phyloP scores from a whole-genome alignment of 2,113 vertebrate species.

The Odobenus rosmarus region DNA sequence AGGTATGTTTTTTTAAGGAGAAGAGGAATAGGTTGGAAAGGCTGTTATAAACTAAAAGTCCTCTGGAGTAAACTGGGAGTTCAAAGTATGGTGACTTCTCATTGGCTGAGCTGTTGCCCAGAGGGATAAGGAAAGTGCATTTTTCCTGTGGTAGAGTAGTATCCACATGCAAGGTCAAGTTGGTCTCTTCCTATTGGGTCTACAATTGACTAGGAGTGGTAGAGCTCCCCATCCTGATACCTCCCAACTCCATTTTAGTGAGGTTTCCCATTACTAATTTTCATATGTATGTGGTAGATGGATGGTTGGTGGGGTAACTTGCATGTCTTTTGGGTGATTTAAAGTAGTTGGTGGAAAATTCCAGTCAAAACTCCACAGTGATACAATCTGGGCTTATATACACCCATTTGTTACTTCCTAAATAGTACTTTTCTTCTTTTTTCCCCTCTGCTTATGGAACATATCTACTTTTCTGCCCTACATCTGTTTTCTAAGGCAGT shows the following conservation, averaged over 20 bases:
- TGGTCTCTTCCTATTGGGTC: neutral
- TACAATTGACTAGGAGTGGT: neutral
- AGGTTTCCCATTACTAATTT: neutral
- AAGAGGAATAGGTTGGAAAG: neutral
- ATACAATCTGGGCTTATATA: neutral
- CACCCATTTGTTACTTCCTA: neutral
- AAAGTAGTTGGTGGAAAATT: neutral
- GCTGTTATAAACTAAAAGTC: neutral
- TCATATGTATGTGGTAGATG: neutral
- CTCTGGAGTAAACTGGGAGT: neutral
- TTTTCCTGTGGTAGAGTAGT: neutral
- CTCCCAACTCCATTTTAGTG: neutral
- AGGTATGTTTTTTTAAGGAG: neutral
- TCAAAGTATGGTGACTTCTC: neutral
- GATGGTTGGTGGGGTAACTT: neutral
- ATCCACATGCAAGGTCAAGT: neutral
- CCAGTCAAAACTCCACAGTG: neutral
- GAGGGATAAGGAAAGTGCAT: neutral
- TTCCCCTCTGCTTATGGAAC: neutral
- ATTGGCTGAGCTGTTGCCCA: neutral
- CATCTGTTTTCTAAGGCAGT: neutral
- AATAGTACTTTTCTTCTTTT: neutral
- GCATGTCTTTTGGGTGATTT: neutral
- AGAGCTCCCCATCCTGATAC: neutral
- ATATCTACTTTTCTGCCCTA: neutral